Percentiles rank a stretch among this genome's conserved stretches.
These are phyloP conservation scores for Clupea harengus DNA, from an alignment of 2,113 vertebrate genomes.

Conservation along the genomic window DNA sequence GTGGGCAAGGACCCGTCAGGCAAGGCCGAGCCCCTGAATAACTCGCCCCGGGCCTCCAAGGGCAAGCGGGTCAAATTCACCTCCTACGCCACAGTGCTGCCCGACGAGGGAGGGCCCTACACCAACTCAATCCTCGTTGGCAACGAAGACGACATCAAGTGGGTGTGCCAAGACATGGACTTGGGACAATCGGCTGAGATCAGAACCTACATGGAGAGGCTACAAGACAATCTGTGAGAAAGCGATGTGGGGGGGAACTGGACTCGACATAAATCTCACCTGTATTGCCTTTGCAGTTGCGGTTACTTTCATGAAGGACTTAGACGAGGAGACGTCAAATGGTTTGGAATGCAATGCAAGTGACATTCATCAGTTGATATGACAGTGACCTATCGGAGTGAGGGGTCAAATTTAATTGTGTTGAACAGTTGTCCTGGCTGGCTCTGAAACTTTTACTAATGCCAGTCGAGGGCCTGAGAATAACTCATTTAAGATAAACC, in stretches of 20 bases:
- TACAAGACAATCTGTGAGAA: constrained; percentile 95
- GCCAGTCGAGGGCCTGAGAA: neutral
- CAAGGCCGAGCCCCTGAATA: constrained; percentile 77
- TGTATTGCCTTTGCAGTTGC: constrained; percentile 73
- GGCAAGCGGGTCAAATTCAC: constrained; percentile 96
- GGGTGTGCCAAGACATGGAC: constrained; percentile 96
- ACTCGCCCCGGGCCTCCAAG: constrained; percentile 78
- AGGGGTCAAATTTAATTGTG: neutral
- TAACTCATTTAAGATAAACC: neutral
- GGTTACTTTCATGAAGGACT: neutral
- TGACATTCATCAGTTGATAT: neutral
- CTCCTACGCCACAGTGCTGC: constrained; percentile 91
- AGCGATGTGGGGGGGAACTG: constrained; percentile 57
- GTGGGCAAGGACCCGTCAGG: constrained; percentile 78
- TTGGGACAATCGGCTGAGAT: constrained; percentile 86
- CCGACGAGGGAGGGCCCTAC: constrained; percentile 84
- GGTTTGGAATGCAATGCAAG: constrained; percentile 6
- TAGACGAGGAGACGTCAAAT: neutral
- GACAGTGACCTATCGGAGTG: neutral
- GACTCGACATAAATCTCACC: constrained; percentile 72
- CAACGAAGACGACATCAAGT: constrained; percentile 92
- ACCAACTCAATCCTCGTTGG: constrained; percentile 88
- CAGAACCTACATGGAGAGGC: constrained; percentile 94
- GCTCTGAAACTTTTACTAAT: neutral
- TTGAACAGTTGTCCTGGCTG: constrained; percentile 5